Base-by-base conservation (phyloP, 2,113 vertebrate species). In the Poecilia latipinna region DNA sequence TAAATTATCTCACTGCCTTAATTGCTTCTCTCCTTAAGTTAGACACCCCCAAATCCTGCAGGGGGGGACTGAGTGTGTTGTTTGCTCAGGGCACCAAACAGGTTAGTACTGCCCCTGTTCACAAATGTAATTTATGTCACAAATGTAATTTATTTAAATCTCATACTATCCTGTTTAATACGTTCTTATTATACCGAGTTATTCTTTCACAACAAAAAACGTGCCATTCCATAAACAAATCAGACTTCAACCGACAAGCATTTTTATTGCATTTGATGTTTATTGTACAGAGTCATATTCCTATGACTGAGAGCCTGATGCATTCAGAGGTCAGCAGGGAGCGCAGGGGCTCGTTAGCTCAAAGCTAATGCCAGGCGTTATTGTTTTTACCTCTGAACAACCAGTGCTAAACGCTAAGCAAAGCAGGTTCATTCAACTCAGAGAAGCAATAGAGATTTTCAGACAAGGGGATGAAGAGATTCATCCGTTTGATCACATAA, bases 211-310 rank as follows among this genome's bases (percentile, higher is more conserved):
- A 54, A 54, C 15, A n/a, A 57, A 22, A 57, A 8, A n/a, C 22
- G 8, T 10, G 24, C 67, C 51, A 69, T 54, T n/a, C 29, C 39
- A 77, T 37, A 63, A 70, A 66, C 26, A 51, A 69, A 82, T 15
- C 68, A 79, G 61, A 70, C 37, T 75, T 75, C 48, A 69, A 24
- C 48, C 37, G 32, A 82, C 65, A 44, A 70, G 51, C 29, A 12
- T 12, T 51, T 91, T 90, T 89, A 86, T 91, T 91, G 51, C 32
- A 75, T 72, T 48, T 29, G n/a, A 68, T 66, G 39, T 5, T 44
- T 57, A 70, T 24, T 65, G 35, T 24, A 69, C 13, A 80, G 2
- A 68, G 17, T 31, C 57, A 26, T 44, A 44, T 8, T 72, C 54
- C 67, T 70, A 32, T 54, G n/a, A 70, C 78, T 35, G 22, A 67